Percentiles rank a stretch among this genome's conserved stretches.
phyloP scores from a whole-genome alignment of 1,140 invertebrate genomes.

The Sycophaga agraensis region DNA sequence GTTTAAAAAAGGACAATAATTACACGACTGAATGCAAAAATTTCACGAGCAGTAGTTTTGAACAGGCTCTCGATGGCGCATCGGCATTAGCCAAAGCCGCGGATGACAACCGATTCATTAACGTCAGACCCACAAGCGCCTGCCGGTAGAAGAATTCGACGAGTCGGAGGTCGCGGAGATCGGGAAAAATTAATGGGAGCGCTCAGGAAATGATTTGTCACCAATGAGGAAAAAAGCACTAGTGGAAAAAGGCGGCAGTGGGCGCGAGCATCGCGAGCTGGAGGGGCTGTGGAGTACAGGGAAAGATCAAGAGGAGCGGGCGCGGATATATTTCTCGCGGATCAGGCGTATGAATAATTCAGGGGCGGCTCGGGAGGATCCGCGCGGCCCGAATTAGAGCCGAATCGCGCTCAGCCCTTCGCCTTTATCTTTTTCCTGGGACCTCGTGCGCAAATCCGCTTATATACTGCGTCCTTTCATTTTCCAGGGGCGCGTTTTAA shows the following conservation, averaged over 20 bases:
- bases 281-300: not conserved
- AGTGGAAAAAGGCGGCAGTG: not conserved
- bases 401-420: slow-evolving; percentile 19
- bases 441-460: slow-evolving; percentile 9
- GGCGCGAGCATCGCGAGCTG: not conserved
- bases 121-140: too few relatives aligned
- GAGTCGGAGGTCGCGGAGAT: too few relatives aligned
- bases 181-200: slow-evolving; percentile 10
- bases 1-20: too few relatives aligned
- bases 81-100: too few relatives aligned
- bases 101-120: too few relatives aligned
- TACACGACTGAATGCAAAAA: too few relatives aligned
- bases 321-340: slow-evolving; percentile 18
- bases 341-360: slow-evolving; percentile 32
- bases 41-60: too few relatives aligned
- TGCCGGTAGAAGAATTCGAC: too few relatives aligned
- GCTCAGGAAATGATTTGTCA: slow-evolving; percentile 19
- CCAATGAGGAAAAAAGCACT: not conserved
- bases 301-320: not conserved
- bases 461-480: too few relatives aligned
- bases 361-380: slow-evolving; percentile 17
- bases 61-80: too few relatives aligned
- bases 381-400: slow-evolving; percentile 26
- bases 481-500: too few relatives aligned
- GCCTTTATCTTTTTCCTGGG: slow-evolving; percentile 32